These are phyloP conservation scores for Matsumyia berberina DNA, from an alignment of 2,888 invertebrate genomes.

Conservation along the genomic window DNA sequence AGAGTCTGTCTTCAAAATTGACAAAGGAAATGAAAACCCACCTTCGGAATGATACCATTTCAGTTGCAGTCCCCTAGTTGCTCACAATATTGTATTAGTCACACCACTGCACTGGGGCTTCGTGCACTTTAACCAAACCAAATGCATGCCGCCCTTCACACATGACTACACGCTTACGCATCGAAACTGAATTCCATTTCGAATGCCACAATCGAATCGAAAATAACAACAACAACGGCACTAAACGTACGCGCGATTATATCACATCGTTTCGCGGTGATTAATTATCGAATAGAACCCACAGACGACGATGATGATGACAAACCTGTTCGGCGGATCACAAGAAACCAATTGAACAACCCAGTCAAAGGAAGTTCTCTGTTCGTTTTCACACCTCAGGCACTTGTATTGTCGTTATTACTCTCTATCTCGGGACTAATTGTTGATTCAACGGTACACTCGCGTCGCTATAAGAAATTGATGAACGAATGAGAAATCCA, in stretches of 20 bases:
- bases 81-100: neutral
- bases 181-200: constrained; percentile 5
- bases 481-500: constrained; percentile 51
- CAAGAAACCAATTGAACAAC: constrained; percentile 26
- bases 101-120: neutral
- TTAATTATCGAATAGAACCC: constrained; percentile 41
- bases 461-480: constrained; percentile 60
- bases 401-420: constrained; percentile 29
- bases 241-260: constrained; percentile 35
- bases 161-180: neutral
- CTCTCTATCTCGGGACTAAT: constrained; percentile 46
- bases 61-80: constrained; percentile 17
- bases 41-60: constrained; percentile 69
- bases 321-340: constrained; percentile 12
- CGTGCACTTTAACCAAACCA: constrained; percentile 33
- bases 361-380: constrained; percentile 24
- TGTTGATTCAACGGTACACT: constrained; percentile 47
- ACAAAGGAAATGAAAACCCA: constrained; percentile 22
- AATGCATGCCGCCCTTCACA: constrained; percentile 8
- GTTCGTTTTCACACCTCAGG: constrained; percentile 55
- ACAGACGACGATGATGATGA: constrained; percentile 12
- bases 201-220: constrained; percentile 19
- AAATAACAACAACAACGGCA: constrained; percentile 7
- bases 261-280: constrained; percentile 44
- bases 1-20: too few relatives aligned